Conservation (phyloP, 2,113 vertebrate species). For the Neodontobutis hainanensis region DNA sequence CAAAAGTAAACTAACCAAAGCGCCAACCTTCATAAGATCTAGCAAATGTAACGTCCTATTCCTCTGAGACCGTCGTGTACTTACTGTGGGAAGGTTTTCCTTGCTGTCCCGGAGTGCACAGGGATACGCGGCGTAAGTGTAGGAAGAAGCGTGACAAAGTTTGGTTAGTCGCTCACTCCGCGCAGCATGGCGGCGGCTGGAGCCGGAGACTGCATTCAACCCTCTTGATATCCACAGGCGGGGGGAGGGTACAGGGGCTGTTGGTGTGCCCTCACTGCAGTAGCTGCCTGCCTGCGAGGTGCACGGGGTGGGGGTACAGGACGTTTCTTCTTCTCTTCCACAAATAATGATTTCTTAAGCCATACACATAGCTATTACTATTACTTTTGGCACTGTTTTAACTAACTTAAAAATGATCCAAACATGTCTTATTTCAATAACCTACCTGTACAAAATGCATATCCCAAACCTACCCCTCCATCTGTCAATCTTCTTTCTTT, state of each 20-base stretch:
- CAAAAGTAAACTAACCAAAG: background rate
- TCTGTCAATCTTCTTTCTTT: too few relatives aligned
- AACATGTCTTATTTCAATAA: too few relatives aligned
- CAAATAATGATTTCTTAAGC: too few relatives aligned
- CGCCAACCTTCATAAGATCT: background rate
- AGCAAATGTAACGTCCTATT: background rate
- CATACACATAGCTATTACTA: too few relatives aligned
- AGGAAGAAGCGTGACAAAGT: conserved; percentile 53
- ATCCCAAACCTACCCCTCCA: too few relatives aligned
- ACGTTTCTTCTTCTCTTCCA: background rate
- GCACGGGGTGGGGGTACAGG: background rate
- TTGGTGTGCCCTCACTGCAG: background rate
- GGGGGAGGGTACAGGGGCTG: conserved; percentile 27
- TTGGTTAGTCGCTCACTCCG: conserved; percentile 40
- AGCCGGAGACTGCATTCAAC: conserved; percentile 56
- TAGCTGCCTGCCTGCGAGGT: background rate
- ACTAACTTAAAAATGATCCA: too few relatives aligned
- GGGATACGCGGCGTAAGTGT: conserved; percentile 27
- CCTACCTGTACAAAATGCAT: too few relatives aligned
- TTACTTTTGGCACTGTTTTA: too few relatives aligned
- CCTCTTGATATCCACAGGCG: conserved; percentile 51
- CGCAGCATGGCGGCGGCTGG: conserved; percentile 72
- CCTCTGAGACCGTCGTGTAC: background rate
- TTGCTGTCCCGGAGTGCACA: conserved; percentile 23
- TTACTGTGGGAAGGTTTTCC: conserved; percentile 42